These are phyloP conservation scores for Oreotrochilus melanogaster DNA, from an alignment of 2,113 vertebrate species.

Conservation along the genomic window DNA sequence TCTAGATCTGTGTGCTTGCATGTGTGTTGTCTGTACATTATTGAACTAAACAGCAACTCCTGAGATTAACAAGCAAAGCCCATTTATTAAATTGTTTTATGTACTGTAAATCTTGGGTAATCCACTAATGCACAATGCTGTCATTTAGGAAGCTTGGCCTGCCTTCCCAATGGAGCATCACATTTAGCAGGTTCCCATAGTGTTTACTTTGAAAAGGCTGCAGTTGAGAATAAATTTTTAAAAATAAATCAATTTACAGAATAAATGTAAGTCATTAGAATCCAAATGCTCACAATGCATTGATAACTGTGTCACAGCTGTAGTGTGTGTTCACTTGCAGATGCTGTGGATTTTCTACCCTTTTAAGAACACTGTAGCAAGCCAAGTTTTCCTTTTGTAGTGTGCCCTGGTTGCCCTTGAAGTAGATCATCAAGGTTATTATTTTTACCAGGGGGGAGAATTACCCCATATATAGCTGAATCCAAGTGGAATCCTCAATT, in stretches of 20 bases:
- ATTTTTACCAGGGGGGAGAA: neutral
- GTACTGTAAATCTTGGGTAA: slow-evolving; percentile 48
- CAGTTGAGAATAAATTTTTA: neutral
- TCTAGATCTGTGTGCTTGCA: neutral
- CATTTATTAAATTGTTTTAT: slow-evolving; percentile 62
- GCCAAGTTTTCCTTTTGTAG: neutral
- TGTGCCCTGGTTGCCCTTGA: neutral
- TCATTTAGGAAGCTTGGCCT: slow-evolving; percentile 10
- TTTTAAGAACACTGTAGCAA: neutral
- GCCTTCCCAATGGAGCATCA: neutral
- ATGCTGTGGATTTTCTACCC: neutral
- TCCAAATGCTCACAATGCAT: neutral
- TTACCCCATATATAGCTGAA: neutral
- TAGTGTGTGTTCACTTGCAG: neutral
- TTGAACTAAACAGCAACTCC: neutral
- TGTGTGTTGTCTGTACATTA: neutral
- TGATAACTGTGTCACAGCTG: neutral
- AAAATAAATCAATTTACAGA: neutral
- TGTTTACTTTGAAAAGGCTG: neutral
- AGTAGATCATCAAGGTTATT: neutral
- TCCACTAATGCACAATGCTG: slow-evolving; percentile 34
- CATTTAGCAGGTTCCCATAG: neutral
- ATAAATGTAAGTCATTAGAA: neutral
- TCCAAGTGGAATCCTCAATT: accelerated
- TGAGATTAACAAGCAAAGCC: slow-evolving; percentile 53